Conservation (phyloP, 2,113 vertebrate species). For the Hoplias malabaricus region DNA sequence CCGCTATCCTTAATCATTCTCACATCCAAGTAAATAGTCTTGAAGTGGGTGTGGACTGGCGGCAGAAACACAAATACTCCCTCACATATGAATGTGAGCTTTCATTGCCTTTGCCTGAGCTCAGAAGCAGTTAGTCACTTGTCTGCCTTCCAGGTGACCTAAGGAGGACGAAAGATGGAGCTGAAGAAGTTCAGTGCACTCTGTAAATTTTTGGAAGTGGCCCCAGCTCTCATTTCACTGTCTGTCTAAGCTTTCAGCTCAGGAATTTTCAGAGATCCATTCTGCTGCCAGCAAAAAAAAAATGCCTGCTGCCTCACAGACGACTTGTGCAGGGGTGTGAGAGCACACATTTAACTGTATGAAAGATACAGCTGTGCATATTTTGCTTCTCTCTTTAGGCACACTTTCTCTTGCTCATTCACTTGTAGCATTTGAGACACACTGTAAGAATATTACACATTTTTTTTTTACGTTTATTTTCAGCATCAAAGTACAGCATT, state of each 20-base stretch:
- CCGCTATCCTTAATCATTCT: background rate
- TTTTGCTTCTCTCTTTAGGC: background rate
- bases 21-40: background rate
- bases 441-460: background rate
- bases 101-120: background rate
- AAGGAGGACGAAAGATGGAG: background rate
- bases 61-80: background rate
- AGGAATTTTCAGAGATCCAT: conserved; percentile 57
- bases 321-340: conserved; percentile 58
- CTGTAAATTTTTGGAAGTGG: conserved; percentile 23
- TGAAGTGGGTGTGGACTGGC: background rate
- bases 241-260: conserved; percentile 56
- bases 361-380: background rate
- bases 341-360: background rate
- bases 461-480: background rate
- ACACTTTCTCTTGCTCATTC: background rate
- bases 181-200: background rate
- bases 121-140: background rate
- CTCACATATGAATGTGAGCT: background rate
- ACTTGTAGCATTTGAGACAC: background rate
- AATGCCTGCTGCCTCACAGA: conserved; percentile 36
- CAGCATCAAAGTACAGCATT: background rate
- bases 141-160: conserved; percentile 14
- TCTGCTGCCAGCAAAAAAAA: conserved; percentile 9
- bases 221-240: conserved; percentile 20